Base-by-base conservation (phyloP, 2,113 vertebrate species). In the Ctenodactylus gundi region DNA sequence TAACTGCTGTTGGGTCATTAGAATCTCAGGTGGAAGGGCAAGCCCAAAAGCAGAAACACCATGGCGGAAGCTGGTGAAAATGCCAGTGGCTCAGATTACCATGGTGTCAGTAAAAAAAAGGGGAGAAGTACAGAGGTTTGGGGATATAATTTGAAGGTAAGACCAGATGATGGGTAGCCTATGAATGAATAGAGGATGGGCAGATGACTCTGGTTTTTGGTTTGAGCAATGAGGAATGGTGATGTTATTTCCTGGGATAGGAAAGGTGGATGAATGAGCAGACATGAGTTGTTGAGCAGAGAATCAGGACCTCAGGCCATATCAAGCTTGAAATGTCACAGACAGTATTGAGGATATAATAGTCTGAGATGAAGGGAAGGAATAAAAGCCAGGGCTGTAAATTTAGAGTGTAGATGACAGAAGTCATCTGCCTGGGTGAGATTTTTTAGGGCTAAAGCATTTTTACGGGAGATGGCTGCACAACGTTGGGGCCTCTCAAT, bases 311-410 rank as follows among this genome's bases (percentile, higher is more conserved):
- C 23, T 64, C 84, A 58, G 4, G 4, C 23, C 44, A 92, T 31
- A 58, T 34, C 65, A 65, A 77, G 7, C 85, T 81, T 85, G 72
- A 93, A 57, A 4, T 34, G 14, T 41, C 80, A 53, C 64, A 70
- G 23, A 58, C 23, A 87, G 39, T 72, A 55, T n/a, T 72, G n/a
- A 67, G 57, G 70, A 29, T 72, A 90, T 55, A 78, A 68, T 8
- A 78, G 73, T 73, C 15, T 86, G 39, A 70, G 68, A 57, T 84
- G 73, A 92, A 84, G 39, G 90, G 39, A 92, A 70, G 68, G 67
- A 14, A 20, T 55, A 4, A 87, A 91, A 83, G 7, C 31, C n/a
- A 46, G 83, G 83, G 34, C 62, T 91, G 44, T 88, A 68, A 7
- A 58, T 75, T 86, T 68, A 29, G 41, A 31, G 67, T 39, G n/a